Evolutionary conservation across 1,140 invertebrate species (phyloP), one percentile per base, ranked within the genome.

Genomic region (Bradynema listronoti): DNA sequence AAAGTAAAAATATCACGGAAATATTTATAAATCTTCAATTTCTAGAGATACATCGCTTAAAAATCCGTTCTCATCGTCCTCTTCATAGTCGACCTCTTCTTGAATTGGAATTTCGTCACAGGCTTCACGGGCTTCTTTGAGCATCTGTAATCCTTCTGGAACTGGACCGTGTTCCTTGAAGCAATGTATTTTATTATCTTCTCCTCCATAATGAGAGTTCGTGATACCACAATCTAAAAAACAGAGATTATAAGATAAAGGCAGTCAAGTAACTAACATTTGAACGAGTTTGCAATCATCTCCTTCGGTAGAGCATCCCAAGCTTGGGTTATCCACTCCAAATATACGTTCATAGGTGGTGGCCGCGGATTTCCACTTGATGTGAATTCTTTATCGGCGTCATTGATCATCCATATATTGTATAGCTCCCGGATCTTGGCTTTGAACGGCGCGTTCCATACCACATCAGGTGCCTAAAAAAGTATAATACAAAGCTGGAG

Each of bases 401-500:
- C 53, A 22, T 56, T 16, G 9, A 59, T 7, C 50, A 59, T 59
- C 57, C 57, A 59, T 22, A 19, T 29, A 6, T 56, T 22, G 27
- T 58, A 22, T 1, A 33, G 16, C 9, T 59, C 2, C 9, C 36
- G 19, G 27, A 57, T 39, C 6, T 4, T 29, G 2, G 19, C 29
- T 36, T 59, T 59, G 32, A 59, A 59, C 0, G 57, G 57, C 0
- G n/a, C n/a, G 16, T 59, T 59, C 57, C 57, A 59, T 27, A 19
- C 25, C 2, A 59, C 30, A n/a, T 59, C 52, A 25, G 57, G 57
- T 9, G 29, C 2, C 57, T 59, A 34, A 58, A 59, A 11, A 19
- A 3, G 3, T 5, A 50, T 46, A 19, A 7, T 7, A 9, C 39
- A 45, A 7, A 53, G 7, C 27, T 43, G 7, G 19, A 24, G 51